Evolutionary conservation across 1,140 invertebrate species (phyloP), one percentile per base, ranked within the genome.

Genomic region (Platorchestia sp.): DNA sequence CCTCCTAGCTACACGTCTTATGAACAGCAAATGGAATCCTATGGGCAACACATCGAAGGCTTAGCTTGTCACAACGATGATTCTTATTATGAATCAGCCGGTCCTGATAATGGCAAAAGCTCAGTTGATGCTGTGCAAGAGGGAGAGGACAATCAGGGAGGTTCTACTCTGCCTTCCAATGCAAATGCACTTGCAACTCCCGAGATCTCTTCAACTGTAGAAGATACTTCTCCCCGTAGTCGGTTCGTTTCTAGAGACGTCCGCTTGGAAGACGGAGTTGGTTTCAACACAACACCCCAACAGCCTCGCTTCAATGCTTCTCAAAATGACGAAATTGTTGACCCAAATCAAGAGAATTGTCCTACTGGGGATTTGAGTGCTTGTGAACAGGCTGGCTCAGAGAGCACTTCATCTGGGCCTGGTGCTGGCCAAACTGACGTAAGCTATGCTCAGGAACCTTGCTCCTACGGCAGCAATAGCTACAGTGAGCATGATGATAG

Each of bases 241-340:
- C 91, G 91, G 45, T 93, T 93, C 47, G 91, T 93, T 6, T 93
- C 91, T 0, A 93, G 91, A 47, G 91, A 93, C 91, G 91, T 93
- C 43, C 43, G 91, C 14, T 44, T 93, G 91, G 91, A 93, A 93
- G 91, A 93, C 40, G 91, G 91, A 14, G 91, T 93, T 6, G 44
- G 44, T 16, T 93, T 93, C 47, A 44, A 93, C 36, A 93, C 44
- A 7, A 93, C 41, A 5, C 91, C 91, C 43, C 87, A 89, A 89
- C 7, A 41, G 27, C 27, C 87, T 41, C n/a, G 87, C 43, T 89
- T 89, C 87, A 42, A 89, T 75, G 59, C 59, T 75, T 36, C 27
- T 22, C 59, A 75, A 44, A 89, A 89, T 44, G 41, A 42, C 0
- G 87, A 44, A 89, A 42, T 89, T 89, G 41, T 41, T 89, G 41